Evolutionary conservation across 2,888 invertebrate genomes (phyloP).

Genomic region (Rhingia rostrata): DNA sequence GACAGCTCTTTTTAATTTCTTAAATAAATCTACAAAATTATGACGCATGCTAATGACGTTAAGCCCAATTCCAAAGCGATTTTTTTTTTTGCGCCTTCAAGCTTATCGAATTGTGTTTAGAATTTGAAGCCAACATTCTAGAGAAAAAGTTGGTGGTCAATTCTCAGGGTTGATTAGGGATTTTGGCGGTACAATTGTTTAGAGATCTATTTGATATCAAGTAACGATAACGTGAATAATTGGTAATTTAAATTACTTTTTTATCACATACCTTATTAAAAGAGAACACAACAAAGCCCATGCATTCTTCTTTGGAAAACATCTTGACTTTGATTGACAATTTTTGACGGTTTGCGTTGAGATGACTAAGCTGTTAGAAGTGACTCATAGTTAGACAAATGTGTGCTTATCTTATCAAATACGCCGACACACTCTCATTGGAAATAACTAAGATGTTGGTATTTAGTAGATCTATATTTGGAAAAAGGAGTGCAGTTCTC

Average conservation of each 20-base stretch:
- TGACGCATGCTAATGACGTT: conserved; percentile 29
- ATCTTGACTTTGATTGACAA: conserved; percentile 30
- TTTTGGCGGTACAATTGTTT: too few species aligned
- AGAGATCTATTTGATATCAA: too few species aligned
- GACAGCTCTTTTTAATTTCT: neutral
- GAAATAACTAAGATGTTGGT: conserved; percentile 2
- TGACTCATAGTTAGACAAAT: conserved; percentile 11
- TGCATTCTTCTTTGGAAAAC: conserved; percentile 10
- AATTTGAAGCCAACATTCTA: too few species aligned
- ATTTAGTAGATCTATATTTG: neutral
- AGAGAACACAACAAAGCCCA: neutral
- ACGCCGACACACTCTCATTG: conserved; percentile 15
- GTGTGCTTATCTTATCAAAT: neutral
- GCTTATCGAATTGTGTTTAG: neutral
- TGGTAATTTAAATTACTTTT: neutral
- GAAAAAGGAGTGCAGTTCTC: neutral
- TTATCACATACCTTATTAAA: neutral
- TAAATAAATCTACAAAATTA: neutral
- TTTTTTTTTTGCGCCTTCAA: neutral
- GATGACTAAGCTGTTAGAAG: conserved; percentile 8
- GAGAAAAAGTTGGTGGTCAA: neutral
- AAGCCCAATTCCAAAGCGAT: neutral
- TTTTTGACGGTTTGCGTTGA: conserved; percentile 14
- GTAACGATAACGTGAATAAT: neutral
- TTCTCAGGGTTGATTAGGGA: too few species aligned